Percentiles rank a stretch among this genome's conserved stretches.
Evolutionary conservation across 2,113 vertebrate genomes (phyloP).

Genomic region (Corynorhinus townsendii): DNA sequence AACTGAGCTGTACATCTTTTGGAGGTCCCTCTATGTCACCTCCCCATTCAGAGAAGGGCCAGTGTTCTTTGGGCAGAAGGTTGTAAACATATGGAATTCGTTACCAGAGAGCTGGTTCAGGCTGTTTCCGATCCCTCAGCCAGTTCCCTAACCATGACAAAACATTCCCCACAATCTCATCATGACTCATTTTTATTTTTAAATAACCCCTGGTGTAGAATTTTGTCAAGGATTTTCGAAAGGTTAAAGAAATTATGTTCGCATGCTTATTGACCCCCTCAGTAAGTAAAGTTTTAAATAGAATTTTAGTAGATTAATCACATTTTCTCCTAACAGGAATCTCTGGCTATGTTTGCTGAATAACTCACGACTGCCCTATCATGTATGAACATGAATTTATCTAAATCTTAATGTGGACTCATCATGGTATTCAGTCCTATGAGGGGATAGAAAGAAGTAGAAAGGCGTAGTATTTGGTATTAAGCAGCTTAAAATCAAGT

Average conservation of each 20-base stretch:
- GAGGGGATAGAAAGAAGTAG: background rate
- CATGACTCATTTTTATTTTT: constrained; percentile 75
- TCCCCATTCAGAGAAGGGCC: background rate
- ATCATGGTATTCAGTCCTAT: background rate
- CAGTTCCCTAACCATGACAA: constrained; percentile 71
- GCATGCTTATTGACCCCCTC: constrained; percentile 50
- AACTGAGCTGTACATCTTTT: background rate
- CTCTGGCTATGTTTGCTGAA: background rate
- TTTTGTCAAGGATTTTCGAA: constrained; percentile 61
- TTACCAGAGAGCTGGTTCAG: constrained; percentile 56
- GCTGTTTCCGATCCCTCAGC: constrained; percentile 59
- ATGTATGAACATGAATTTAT: background rate
- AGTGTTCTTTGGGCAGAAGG: background rate
- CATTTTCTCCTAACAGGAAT: constrained; percentile 23
- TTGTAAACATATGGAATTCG: constrained; percentile 60
- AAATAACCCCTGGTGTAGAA: constrained; percentile 71
- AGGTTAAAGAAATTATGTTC: constrained; percentile 68
- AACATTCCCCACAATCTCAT: constrained; percentile 70
- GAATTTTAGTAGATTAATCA: constrained; percentile 45
- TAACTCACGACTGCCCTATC: background rate
- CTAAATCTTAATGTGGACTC: background rate
- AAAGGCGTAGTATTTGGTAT: background rate
- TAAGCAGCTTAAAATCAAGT: background rate
- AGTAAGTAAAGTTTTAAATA: background rate
- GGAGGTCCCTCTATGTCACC: background rate